A percentile compares a stretch with the other conserved stretches of the same genome.
These are phyloP conservation scores for Acestrorhynchus altus DNA, from an alignment of 2,797 vertebrate species.

Conservation along the genomic window DNA sequence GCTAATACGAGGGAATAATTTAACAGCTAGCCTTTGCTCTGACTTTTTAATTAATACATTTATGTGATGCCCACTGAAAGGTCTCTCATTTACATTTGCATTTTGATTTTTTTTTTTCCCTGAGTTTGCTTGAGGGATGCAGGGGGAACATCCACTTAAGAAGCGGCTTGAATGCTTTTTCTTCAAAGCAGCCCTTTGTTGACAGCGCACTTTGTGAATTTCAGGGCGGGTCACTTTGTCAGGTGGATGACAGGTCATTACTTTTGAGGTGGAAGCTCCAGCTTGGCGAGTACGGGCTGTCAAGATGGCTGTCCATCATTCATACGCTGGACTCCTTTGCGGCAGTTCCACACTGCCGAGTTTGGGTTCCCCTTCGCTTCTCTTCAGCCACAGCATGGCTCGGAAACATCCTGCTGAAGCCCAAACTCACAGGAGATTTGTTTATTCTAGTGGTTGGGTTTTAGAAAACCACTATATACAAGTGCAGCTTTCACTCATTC, in stretches of 20 bases:
- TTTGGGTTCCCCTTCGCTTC: constrained; percentile 10
- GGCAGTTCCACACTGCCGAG: constrained; percentile 30
- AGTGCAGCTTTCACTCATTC: no score
- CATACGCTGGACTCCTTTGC: not conserved
- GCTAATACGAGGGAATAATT: constrained; percentile 67
- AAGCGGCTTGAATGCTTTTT: not conserved
- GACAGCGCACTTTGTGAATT: not conserved
- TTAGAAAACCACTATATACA: no score
- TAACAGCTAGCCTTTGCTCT: constrained; percentile 63
- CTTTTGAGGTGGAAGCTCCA: constrained; percentile 14
- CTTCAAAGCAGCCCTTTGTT: not conserved
- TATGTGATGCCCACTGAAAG: constrained; percentile 64
- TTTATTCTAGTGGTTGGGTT: constrained; percentile 37
- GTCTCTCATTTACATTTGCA: constrained; percentile 72
- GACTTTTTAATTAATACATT: constrained; percentile 63
- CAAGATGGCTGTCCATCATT: constrained; percentile 46
- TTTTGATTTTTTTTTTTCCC: constrained; percentile 59
- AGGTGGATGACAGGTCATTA: constrained; percentile 43
- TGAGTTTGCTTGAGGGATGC: no score
- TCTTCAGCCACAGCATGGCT: constrained; percentile 25
- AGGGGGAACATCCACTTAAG: not conserved
- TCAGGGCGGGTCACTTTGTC: constrained; percentile 35
- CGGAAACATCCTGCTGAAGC: constrained; percentile 50
- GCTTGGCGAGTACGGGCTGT: constrained; percentile 30
- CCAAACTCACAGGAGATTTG: constrained; percentile 37